Evolutionary conservation across 1,140 invertebrate genomes (phyloP), one percentile per base, ranked within the genome.

Genomic region (Arion vulgaris): DNA sequence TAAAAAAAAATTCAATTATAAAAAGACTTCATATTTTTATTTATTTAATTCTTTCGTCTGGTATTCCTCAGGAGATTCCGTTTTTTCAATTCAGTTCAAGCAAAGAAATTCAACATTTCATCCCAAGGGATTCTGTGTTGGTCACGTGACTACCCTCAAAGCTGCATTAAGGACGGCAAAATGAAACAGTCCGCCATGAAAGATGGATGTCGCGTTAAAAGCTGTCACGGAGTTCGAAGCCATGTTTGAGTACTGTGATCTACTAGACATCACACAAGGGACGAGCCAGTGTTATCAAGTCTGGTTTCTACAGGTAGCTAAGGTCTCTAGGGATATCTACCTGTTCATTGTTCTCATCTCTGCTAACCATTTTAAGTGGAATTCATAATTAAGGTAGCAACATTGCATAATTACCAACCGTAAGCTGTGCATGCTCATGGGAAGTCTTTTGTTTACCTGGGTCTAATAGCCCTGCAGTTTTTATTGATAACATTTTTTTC

Each of bases 301-400:
- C 51, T 23, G 51, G 19, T 57, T 57, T 57, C 51, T 26, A 19
- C 51, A 57, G 51, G 51, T 57, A 57, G 51, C 9, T 4, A 11
- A 11, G 51, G 51, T 57, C 51, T 23, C 51, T 57, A 23, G 51
- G 23, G 51, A 26, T 15, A 17, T 17, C 51, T 26, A 5, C 51
- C 1, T 4, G 51, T 57, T 4, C 51, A 57, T 57, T 57, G 51
- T 57, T 19, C 19, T 26, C 2, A 26, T 26, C 51, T 57, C 17
- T 23, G 51, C 19, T 57, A 7, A 57, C 51, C 51, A 57, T 57
- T 57, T 57, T 57, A 23, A 57, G 51, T 26, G 51, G 51, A 57
- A 57, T 57, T 57, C 51, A 57, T 57, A 57, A 57, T 57, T 57
- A 57, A 57, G 51, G 26, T 57, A 57, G 26, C 51, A 57, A 57